A percentile compares a stretch with the other conserved stretches of the same genome.
Evolutionary conservation across 2,888 invertebrate genomes (phyloP).

Genomic region (Noctua janthina): DNA sequence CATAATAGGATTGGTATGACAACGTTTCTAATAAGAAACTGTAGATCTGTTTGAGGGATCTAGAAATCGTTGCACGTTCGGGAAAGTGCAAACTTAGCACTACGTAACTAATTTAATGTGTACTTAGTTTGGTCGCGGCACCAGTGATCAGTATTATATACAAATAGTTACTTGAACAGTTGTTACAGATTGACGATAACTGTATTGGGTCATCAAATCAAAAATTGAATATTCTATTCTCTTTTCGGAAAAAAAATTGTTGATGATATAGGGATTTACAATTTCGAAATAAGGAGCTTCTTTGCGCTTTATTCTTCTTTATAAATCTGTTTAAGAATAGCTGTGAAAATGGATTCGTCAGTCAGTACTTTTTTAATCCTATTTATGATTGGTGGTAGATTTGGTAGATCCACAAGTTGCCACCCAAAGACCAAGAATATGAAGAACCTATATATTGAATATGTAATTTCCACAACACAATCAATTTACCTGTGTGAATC

Average conservation of each 20-base stretch:
- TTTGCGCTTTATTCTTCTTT: not conserved
- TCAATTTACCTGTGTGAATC: conserved; percentile 92
- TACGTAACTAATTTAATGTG: conserved; percentile 48
- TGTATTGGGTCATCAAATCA: not conserved
- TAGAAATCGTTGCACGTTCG: conserved; percentile 39
- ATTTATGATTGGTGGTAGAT: not conserved
- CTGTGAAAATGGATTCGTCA: not conserved
- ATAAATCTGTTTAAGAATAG: not conserved
- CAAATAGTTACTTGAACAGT: conserved; percentile 16
- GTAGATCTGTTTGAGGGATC: conserved; percentile 39
- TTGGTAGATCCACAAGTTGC: not conserved
- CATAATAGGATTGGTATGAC: conserved; percentile 10
- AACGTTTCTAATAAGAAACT: conserved; percentile 22
- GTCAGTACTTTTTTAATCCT: not conserved
- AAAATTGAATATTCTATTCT: too few relatives aligned
- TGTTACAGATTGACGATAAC: too few relatives aligned
- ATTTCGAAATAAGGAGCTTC: not conserved
- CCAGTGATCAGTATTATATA: conserved; percentile 34
- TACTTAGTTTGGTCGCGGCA: conserved; percentile 23
- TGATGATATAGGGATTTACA: not conserved
- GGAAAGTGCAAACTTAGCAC: conserved; percentile 60
- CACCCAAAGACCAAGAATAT: not conserved
- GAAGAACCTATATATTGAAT: not conserved
- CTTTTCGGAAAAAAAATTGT: not conserved
- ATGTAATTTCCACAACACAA: not conserved